Conservation (phyloP, 2,888 invertebrate species). For the Fragum sueziense region DNA sequence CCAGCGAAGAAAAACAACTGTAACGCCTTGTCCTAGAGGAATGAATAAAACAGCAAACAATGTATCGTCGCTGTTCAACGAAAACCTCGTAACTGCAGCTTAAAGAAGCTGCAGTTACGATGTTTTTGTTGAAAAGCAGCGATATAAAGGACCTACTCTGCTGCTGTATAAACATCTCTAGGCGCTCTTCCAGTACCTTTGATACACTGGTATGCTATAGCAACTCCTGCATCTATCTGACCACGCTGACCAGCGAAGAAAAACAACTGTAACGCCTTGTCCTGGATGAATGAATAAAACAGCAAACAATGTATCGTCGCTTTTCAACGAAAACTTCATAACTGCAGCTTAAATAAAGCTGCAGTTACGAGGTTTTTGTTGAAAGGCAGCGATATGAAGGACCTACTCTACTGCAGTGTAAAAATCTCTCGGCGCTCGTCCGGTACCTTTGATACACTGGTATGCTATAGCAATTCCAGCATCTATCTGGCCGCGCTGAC, state of each 20-base stretch:
- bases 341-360: no score
- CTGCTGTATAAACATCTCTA: constrained; percentile 66
- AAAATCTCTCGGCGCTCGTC: constrained; percentile 60
- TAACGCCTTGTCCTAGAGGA: constrained; percentile 75
- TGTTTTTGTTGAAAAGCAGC: no score
- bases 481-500: constrained; percentile 74
- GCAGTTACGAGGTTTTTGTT: no score
- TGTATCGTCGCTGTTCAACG: no score
- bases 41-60: no score
- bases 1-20: constrained; percentile 74
- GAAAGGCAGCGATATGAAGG: no score
- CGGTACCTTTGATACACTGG: constrained; percentile 75
- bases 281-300: no score
- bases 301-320: no score
- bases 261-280: constrained; percentile 74
- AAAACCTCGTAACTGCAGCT: no score
- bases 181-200: constrained; percentile 70
- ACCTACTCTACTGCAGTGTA: constrained; percentile 74
- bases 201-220: constrained; percentile 73
- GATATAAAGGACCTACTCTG: constrained; percentile 79
- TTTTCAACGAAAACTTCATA: no score
- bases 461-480: constrained; percentile 74
- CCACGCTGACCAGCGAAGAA: constrained; percentile 71
- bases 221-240: constrained; percentile 77
- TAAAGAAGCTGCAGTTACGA: no score